Evolutionary conservation across 2,113 vertebrate genomes (phyloP), one percentile per base, ranked within the genome.

Genomic region (Kryptolebias marmoratus): DNA sequence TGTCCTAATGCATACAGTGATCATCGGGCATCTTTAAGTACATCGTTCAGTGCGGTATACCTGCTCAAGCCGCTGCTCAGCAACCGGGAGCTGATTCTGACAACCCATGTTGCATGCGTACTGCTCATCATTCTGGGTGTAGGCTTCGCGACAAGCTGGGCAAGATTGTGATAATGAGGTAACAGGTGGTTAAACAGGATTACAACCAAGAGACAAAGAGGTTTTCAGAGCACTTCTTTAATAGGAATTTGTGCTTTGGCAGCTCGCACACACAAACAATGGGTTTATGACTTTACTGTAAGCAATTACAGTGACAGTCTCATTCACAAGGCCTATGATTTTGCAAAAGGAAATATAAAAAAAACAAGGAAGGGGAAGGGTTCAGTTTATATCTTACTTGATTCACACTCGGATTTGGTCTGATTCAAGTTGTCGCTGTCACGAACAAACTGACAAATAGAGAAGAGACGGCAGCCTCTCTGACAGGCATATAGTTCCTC

Each of bases 361-460:
- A 42, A 45, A 22, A 22, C 22, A 22, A 22, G 22, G 22, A 22
- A 7, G 36, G 8, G 27, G 1, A 39, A 3, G 42, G n/a, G 1
- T 31, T 67, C 36, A 10, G 63, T 27, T 13, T 50, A 18, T 1
- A 10, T n/a, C 94, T 95, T 94, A 98, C 97, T 97, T 68, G 97
- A 97, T 87, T 98, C 96, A 52, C 98, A 99, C 64, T 98, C 97
- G 64, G 91, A 57, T 63, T 96, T 97, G 77, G 97, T 99, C 62
- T 94, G 94, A 76, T 99, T 99, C 84, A 99, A 88, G 18, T 98
- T 96, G 0, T 94, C 94, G 68, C 93, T 94, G 65, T 98, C 97
- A 1, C 96, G 95, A 76, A 98, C 98, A 82, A 99, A 99, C 85
- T 98, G 97, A 53, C 98, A 99, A 86, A 99, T 98, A 70, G 97